Evolutionary conservation across 2,113 vertebrate species (phyloP), one percentile per base, ranked within the genome.

Genomic region (Cacatua alba): DNA sequence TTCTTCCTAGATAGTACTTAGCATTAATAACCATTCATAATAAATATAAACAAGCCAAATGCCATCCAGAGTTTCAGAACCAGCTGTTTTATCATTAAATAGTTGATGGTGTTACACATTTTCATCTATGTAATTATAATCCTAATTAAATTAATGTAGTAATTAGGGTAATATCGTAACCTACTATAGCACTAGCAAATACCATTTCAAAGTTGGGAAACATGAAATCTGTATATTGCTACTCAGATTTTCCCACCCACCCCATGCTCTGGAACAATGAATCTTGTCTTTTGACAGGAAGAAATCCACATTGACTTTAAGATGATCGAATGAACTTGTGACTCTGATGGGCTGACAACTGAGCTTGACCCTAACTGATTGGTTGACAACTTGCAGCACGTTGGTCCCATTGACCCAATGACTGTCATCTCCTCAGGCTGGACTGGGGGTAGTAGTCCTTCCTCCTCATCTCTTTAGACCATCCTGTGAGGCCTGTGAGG

Each of bases 361-460:
- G 77, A 67, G 49, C 41, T 1, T 78, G 41, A 20, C 41, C 75
- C 37, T 74, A 25, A 5, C 49, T 46, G 60, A 2, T 28, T 18
- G 48, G 31, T 1, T 78, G 57, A 41, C 44, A 62, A 0, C 23
- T 37, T 39, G 44, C 26, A 12, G 23, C 10, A 0, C 1, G 11
- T 12, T 53, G 55, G 37, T 88, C 29, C 14, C 39, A 17, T 11
- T 1, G 3, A 15, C n/a, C 51, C 71, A 21, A 0, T 8, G 21
- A 28, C 24, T 69, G 26, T 9, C 28, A n/a, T 41, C 49, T 53
- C 24, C 48, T 69, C 52, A 26, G 72, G 25, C 17, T 65, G 33
- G 14, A 31, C 43, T 31, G 17, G 33, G 33, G 57, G 57, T 4
- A 26, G 12, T n/a, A 80, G 29, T 59, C 33, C 35, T n/a, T n/a